A percentile compares a stretch with the other conserved stretches of the same genome.
Conservation (phyloP, 2,797 vertebrate genomes). For the Rhabdophis nuchalis region DNA sequence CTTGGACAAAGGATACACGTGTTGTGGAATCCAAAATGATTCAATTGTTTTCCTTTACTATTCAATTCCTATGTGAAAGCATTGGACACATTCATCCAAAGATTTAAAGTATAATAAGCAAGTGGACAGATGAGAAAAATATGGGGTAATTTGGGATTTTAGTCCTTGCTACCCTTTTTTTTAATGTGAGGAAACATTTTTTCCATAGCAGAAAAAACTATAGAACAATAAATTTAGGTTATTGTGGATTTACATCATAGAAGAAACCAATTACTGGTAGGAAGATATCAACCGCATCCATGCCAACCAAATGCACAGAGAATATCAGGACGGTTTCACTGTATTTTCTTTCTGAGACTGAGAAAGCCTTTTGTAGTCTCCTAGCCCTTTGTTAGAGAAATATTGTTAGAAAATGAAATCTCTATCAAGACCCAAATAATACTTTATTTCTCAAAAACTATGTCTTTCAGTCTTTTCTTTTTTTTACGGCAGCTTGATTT, state of each 20-base stretch:
- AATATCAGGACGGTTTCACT: not conserved
- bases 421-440: not conserved
- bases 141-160: not conserved
- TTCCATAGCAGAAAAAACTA: not conserved
- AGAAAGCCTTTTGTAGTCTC: not conserved
- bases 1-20: not conserved
- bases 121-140: not conserved
- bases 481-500: not conserved
- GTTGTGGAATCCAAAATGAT: not conserved
- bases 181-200: not conserved
- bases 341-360: not conserved
- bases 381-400: slow-evolving; percentile 3
- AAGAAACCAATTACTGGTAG: not conserved
- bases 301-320: not conserved
- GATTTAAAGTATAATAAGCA: not conserved
- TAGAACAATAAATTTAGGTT: not conserved
- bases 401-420: slow-evolving; percentile 7
- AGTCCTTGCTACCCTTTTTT: not conserved
- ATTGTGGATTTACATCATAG: not conserved
- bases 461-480: not conserved
- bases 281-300: not conserved
- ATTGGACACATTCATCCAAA: not conserved
- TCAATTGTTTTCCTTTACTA: not conserved
- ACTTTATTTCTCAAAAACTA: not conserved
- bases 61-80: not conserved